These are phyloP conservation scores for Proisotoma minuta DNA, from an alignment of 2,888 invertebrate species.

Conservation along the genomic window DNA sequence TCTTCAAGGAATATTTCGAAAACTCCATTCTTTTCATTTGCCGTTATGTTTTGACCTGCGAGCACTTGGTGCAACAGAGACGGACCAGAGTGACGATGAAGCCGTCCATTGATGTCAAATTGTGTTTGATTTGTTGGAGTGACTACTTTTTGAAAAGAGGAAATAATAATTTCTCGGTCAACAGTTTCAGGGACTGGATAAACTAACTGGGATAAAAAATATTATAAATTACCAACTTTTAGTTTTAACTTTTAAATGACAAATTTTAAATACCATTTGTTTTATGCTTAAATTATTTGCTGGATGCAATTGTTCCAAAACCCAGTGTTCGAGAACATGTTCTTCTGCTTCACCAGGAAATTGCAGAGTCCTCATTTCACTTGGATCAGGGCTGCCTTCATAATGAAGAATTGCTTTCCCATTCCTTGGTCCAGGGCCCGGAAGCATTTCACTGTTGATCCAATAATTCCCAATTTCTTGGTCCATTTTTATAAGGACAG, in stretches of 20 bases:
- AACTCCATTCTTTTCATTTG: conserved; percentile 20
- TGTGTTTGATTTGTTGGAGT: conserved; percentile 7
- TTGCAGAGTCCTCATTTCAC: conserved; percentile 11
- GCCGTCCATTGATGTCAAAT: conserved; percentile 31
- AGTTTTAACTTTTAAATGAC: neutral
- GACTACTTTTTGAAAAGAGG: conserved; percentile 9
- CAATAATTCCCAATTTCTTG: conserved; percentile 30
- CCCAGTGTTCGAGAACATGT: conserved; percentile 21
- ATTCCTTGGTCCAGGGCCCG: conserved; percentile 32
- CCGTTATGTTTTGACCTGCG: conserved; percentile 11
- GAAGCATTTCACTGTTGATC: conserved; percentile 21
- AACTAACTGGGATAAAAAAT: conserved; percentile 4
- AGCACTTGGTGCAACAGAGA: conserved; percentile 27
- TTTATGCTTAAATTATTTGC: conserved; percentile 8
- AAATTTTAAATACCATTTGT: neutral
- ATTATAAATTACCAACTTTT: neutral
- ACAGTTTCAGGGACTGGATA: conserved; percentile 29
- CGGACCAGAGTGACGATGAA: conserved; percentile 14
- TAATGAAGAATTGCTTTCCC: conserved; percentile 37
- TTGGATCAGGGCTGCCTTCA: conserved; percentile 27
- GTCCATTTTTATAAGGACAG: conserved; percentile 33
- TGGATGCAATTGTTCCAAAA: conserved; percentile 29
- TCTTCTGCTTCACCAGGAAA: conserved; percentile 13
- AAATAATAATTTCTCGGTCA: conserved; percentile 26
- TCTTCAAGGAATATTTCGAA: conserved; percentile 25